Conservation (phyloP, 2,888 invertebrate genomes). For the Eurytoma adleriae region DNA sequence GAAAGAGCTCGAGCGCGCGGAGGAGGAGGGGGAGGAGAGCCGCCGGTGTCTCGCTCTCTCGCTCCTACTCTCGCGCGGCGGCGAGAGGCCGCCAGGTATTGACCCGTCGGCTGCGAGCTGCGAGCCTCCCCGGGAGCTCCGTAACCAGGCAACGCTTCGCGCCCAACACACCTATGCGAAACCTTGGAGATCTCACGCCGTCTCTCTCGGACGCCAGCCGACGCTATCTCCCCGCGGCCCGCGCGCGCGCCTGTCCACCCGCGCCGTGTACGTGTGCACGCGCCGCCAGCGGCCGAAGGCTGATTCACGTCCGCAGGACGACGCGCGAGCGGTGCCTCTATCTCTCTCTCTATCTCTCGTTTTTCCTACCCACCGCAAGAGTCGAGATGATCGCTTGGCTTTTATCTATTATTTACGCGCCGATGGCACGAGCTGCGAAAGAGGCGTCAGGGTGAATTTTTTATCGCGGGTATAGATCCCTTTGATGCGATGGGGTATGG, state of each 20-base stretch:
- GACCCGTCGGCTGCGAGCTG: slow-evolving; percentile 69
- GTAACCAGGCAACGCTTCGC: slow-evolving; percentile 74
- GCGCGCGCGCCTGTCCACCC: background rate
- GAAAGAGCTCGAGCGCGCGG: slow-evolving; percentile 47
- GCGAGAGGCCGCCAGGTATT: slow-evolving; percentile 71
- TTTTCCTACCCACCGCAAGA: background rate
- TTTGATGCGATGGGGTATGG: too few species aligned
- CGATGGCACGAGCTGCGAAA: too few species aligned
- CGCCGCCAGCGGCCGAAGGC: slow-evolving; percentile 27
- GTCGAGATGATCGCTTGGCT: too few species aligned
- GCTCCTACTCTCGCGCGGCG: slow-evolving; percentile 23
- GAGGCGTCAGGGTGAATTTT: too few species aligned
- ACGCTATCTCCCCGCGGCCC: slow-evolving; percentile 12
- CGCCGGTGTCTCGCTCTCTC: background rate
- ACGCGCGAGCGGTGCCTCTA: background rate
- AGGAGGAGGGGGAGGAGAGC: slow-evolving; percentile 58
- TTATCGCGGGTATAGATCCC: too few species aligned
- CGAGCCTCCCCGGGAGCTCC: slow-evolving; percentile 67
- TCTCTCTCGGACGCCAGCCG: slow-evolving; percentile 52
- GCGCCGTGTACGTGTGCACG: background rate
- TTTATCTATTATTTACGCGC: too few species aligned
- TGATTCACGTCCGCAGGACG: background rate
- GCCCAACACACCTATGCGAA: slow-evolving; percentile 72
- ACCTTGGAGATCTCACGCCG: slow-evolving; percentile 75
- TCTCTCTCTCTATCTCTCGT: background rate